phyloP scores from a whole-genome alignment of 2,113 vertebrate genomes.

The Panthera uncia region DNA sequence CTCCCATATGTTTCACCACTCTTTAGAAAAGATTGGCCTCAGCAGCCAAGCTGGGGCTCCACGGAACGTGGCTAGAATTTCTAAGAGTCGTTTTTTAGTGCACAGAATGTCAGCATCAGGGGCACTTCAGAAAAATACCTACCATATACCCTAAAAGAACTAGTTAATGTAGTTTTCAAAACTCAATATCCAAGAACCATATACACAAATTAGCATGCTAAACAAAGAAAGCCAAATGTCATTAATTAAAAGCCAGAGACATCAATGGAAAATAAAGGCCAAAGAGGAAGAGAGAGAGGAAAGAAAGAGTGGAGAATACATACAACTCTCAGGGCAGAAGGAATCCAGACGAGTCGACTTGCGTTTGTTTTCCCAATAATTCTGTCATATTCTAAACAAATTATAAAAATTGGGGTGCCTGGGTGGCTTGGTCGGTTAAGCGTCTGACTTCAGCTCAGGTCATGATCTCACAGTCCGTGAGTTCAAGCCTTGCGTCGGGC shows the following conservation, averaged over 20 bases:
- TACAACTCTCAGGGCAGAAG: background rate
- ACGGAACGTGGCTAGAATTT: accelerated
- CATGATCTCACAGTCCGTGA: too few species aligned
- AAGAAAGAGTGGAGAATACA: background rate
- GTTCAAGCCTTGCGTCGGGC: accelerated
- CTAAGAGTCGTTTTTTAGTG: background rate
- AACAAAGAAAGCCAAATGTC: background rate
- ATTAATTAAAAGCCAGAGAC: conserved; percentile 29
- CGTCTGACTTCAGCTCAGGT: too few species aligned
- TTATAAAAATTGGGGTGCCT: background rate
- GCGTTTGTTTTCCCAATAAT: background rate
- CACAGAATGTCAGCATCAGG: background rate
- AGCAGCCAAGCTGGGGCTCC: too few species aligned
- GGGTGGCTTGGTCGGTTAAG: too few species aligned
- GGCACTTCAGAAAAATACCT: background rate
- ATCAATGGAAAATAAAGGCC: background rate
- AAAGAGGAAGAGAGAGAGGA: conserved; percentile 20
- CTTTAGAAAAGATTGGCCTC: background rate
- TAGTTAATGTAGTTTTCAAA: background rate
- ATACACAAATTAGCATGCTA: background rate
- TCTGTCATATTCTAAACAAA: conserved; percentile 9
- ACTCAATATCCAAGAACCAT: background rate
- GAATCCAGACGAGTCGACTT: background rate
- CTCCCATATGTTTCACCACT: background rate
- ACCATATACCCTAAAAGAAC: background rate